Base-by-base conservation (phyloP, 2,113 vertebrate genomes). In the Saguinus midas region DNA sequence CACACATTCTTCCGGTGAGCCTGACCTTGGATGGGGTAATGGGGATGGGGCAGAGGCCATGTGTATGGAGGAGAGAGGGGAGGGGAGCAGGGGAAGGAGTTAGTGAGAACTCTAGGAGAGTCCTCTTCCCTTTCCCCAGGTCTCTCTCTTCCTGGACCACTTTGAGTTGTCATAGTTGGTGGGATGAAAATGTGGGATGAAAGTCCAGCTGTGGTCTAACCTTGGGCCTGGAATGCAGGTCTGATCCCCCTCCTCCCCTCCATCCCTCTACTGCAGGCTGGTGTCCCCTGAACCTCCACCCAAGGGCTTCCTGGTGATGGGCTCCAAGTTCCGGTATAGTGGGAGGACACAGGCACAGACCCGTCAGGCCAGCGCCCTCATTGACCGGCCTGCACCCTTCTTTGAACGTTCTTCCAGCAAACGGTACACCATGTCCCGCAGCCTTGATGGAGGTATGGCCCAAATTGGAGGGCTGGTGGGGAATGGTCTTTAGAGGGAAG, bases 1-100 rank as follows among this genome's bases (percentile, higher is more conserved):
- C 99, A 99, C 98, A 99, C 99, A 1, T 99, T 99, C 98, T 99
- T 99, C 98, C 99, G 99, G 99, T 99, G 98, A 98, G 99, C 55
- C 90, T 48, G 20, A n/a, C 43, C 61, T 50, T 16, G 20, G 91
- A 5, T 23, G 5, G n/a, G 43, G 68, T 6, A 5, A 21, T 6
- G 3, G 43, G 76, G 45, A 6, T 20, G 21, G 61, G 32, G 45
- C 16, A 64, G 61, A 79, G 72, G 72, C 32, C 8, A 0, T 76
- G 75, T 20, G 3, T 29, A 14, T 43, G 0, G 14, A 68, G n/a
- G 58, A 73, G 75, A 55, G 16, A 35, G 23, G 17, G 68, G 35
- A 17, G 50, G 57, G 79, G 75, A 55, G 18, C 61, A 40, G 20
- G 17, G 68, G 45, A 55, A 88, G 57, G 68, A 83, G 48, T 58